These are phyloP conservation scores for Microcaecilia unicolor DNA, from an alignment of 2,797 vertebrate genomes.

Conservation along the genomic window DNA sequence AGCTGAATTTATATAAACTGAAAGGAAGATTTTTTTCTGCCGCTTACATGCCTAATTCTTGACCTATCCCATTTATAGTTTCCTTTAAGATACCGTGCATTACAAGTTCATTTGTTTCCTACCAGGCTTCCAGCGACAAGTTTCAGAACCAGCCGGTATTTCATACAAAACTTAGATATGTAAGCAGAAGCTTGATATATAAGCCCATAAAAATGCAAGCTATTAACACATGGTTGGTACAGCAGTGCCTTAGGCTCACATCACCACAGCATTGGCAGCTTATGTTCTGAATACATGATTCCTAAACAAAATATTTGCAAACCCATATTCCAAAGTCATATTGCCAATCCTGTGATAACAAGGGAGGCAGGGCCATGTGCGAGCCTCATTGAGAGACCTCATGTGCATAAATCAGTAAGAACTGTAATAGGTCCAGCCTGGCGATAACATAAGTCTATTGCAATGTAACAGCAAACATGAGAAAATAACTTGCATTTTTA, in stretches of 20 bases:
- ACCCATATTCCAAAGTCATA: too few relatives aligned
- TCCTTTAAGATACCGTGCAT: constrained; percentile 54
- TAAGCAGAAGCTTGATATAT: constrained; percentile 31
- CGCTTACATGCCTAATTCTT: constrained; percentile 53
- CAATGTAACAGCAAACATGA: too few relatives aligned
- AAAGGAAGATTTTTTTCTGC: constrained; percentile 49
- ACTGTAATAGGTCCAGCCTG: too few relatives aligned
- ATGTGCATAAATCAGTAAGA: too few relatives aligned
- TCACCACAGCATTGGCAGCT: constrained; percentile 23
- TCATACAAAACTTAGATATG: constrained; percentile 24
- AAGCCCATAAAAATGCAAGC: constrained; percentile 28
- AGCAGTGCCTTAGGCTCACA: constrained; percentile 24
- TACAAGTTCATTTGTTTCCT: constrained; percentile 57
- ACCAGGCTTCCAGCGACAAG: constrained; percentile 42
- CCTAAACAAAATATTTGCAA: constrained; percentile 31
- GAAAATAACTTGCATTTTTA: too few relatives aligned
- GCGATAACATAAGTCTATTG: too few relatives aligned
- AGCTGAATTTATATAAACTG: constrained; percentile 58
- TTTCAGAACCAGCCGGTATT: constrained; percentile 26
- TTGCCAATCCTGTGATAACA: too few relatives aligned
- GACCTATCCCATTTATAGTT: constrained; percentile 69
- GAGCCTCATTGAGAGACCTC: too few relatives aligned
- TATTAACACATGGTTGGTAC: neutral
- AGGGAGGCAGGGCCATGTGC: too few relatives aligned
- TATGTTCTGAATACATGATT: constrained; percentile 17